Evolutionary conservation across 2,888 invertebrate species (phyloP).

Genomic region (Drosophila borealis): DNA sequence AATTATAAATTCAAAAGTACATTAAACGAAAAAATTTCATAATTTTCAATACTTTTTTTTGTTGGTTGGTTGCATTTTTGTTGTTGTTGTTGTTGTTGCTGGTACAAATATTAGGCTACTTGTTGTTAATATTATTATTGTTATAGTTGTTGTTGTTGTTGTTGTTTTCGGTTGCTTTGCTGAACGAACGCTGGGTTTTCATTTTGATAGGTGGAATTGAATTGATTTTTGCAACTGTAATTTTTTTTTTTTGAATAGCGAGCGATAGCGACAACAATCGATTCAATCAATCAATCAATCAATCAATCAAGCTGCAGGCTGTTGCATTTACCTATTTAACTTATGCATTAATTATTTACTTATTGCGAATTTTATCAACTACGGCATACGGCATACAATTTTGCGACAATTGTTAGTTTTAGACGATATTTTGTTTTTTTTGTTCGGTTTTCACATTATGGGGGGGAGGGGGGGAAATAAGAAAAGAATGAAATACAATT

Average conservation of each 20-base stretch:
- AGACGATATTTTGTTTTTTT: constrained; percentile 29
- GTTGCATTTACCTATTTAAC: constrained; percentile 64
- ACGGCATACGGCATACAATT: constrained; percentile 55
- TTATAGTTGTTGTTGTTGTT: constrained; percentile 39
- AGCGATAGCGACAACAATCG: constrained; percentile 62
- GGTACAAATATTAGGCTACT: constrained; percentile 67
- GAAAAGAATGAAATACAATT: constrained; percentile 77
- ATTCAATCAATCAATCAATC: constrained; percentile 64
- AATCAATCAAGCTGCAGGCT: constrained; percentile 73
- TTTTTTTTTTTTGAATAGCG: constrained; percentile 34
- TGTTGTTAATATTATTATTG: constrained; percentile 42
- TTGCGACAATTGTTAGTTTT: constrained; percentile 44
- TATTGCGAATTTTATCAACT: constrained; percentile 74
- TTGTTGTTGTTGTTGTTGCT: constrained; percentile 23
- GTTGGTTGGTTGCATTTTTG: constrained; percentile 12
- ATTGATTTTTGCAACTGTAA: constrained; percentile 29
- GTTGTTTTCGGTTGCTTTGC: constrained; percentile 37
- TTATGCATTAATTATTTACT: constrained; percentile 66
- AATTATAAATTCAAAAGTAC: constrained; percentile 19
- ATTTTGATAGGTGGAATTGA: constrained; percentile 43
- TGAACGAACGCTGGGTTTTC: constrained; percentile 51
- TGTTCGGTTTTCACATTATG: constrained; percentile 34
- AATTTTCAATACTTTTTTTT: constrained; percentile 7
- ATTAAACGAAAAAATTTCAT: constrained; percentile 22
- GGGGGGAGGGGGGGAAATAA: constrained; percentile 57